Percentiles rank a stretch among this genome's conserved stretches.
Evolutionary conservation across 1,140 invertebrate species (phyloP).

Genomic region (Chymomyza costata): DNA sequence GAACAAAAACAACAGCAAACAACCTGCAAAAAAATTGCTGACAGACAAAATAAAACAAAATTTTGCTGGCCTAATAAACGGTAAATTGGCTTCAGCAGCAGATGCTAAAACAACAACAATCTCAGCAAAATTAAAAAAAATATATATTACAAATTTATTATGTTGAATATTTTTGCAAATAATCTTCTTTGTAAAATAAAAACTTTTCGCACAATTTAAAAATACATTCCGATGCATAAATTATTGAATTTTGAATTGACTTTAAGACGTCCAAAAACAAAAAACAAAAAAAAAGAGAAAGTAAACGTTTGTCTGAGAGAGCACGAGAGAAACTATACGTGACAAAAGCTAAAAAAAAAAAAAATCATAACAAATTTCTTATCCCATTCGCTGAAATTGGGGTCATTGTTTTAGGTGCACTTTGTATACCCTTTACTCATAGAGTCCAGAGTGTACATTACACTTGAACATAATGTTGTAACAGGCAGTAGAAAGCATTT

Average conservation of each 20-base stretch:
- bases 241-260: conserved; percentile 13
- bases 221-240: conserved; percentile 28
- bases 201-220: conserved; percentile 29
- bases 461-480: too few species aligned
- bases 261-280: background rate
- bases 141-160: conserved; percentile 57
- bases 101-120: conserved; percentile 23
- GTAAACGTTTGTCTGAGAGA: background rate
- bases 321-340: conserved; percentile 1
- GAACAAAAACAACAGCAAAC: conserved; percentile 28
- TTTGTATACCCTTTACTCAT: too few species aligned
- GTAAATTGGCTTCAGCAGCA: conserved; percentile 26
- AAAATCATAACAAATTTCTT: too few species aligned
- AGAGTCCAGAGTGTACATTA: too few species aligned
- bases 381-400: too few species aligned
- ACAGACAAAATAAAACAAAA: conserved; percentile 33
- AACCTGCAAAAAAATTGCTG: conserved; percentile 54
- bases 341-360: background rate
- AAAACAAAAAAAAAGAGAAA: background rate
- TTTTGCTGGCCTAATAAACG: conserved; percentile 57
- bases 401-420: too few species aligned
- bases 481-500: too few species aligned
- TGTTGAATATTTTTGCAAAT: conserved; percentile 53
- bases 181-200: too few species aligned
- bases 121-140: conserved; percentile 41